Evolutionary conservation across 2,888 invertebrate genomes (phyloP).

Genomic region (Orchesella flavescens): DNA sequence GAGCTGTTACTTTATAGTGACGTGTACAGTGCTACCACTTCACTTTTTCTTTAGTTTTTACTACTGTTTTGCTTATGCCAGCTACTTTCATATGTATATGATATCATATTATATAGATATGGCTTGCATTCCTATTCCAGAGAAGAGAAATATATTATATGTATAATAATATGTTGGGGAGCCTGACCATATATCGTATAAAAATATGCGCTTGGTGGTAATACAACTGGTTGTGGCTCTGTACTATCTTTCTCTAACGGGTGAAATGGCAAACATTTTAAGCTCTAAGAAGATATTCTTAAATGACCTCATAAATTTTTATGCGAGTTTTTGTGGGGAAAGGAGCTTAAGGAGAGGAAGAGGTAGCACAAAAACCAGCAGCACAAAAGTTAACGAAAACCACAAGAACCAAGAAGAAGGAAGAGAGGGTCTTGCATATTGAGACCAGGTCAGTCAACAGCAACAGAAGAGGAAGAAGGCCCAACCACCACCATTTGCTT

Average conservation of each 20-base stretch:
- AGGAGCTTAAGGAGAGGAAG: conserved; percentile 59
- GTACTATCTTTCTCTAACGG: conserved; percentile 44
- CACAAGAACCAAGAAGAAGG: conserved; percentile 34
- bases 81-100: conserved; percentile 47
- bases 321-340: conserved; percentile 70
- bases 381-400: conserved; percentile 49
- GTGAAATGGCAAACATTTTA: conserved; percentile 70
- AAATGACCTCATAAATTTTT: conserved; percentile 72
- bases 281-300: conserved; percentile 71
- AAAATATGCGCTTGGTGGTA: neutral
- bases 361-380: conserved; percentile 36
- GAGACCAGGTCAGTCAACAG: conserved; percentile 8
- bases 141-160: neutral
- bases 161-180: neutral
- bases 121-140: neutral
- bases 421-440: conserved; percentile 15
- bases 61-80: conserved; percentile 49
- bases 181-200: neutral
- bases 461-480: neutral
- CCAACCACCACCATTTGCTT: no score
- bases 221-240: neutral
- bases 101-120: conserved; percentile 36
- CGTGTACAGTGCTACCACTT: conserved; percentile 47
- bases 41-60: conserved; percentile 46
- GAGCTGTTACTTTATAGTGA: conserved; percentile 23